Conservation (phyloP, 2,113 vertebrate species). For the Rhizomys pruinosus region DNA sequence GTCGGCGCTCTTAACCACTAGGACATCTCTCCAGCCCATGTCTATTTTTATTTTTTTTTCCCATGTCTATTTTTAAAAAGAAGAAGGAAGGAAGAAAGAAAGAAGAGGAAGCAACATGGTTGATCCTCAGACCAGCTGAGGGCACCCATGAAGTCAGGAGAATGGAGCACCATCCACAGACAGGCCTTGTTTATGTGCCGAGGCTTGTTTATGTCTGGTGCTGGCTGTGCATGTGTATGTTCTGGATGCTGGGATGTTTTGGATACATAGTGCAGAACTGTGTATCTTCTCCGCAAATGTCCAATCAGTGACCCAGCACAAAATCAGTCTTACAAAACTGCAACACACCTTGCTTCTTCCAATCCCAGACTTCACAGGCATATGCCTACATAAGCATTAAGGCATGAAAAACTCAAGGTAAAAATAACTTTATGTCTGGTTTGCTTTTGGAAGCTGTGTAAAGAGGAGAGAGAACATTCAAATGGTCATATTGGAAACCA, state of each 20-base stretch:
- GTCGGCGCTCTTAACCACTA: too few relatives aligned
- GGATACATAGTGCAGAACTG: not conserved
- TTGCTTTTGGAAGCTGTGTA: conserved; percentile 1
- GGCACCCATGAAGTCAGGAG: not conserved
- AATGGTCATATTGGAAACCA: conserved; percentile 36
- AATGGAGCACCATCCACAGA: not conserved
- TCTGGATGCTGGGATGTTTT: too few relatives aligned
- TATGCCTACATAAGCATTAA: conserved; percentile 24
- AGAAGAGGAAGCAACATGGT: not conserved
- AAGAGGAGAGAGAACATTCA: conserved; percentile 59
- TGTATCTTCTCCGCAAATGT: too few relatives aligned
- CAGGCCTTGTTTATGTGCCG: not conserved
- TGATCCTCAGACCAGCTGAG: not conserved
- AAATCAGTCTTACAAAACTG: not conserved
- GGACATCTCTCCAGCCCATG: too few relatives aligned
- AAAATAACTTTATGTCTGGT: conserved; percentile 65
- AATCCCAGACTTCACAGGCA: not conserved
- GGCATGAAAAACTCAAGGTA: conserved; percentile 28
- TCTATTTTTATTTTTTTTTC: too few relatives aligned
- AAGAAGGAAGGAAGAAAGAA: not conserved
- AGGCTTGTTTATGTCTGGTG: not conserved
- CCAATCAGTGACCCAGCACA: not conserved
- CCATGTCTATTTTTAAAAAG: conserved; percentile 13
- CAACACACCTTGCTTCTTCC: conserved; percentile 29
- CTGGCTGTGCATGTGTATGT: not conserved